phyloP scores from a whole-genome alignment of 2,113 vertebrate species.

The Hymenochirus boettgeri region DNA sequence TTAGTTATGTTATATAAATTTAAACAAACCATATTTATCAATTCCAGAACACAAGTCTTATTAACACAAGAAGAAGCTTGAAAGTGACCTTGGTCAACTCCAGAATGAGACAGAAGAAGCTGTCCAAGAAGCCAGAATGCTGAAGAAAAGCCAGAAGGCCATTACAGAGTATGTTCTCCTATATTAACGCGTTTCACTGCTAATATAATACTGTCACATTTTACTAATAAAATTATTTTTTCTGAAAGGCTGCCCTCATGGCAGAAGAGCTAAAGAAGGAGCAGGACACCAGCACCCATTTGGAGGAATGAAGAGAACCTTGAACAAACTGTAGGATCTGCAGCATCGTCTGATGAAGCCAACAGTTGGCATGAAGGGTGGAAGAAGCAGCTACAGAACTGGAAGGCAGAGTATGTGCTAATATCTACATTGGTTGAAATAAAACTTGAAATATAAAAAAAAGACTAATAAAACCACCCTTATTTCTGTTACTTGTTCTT shows the following conservation, averaged over 20 bases:
- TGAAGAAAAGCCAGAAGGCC: slow-evolving; percentile 59
- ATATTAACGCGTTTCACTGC: not conserved
- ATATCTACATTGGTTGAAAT: not conserved
- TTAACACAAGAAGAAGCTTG: slow-evolving; percentile 68
- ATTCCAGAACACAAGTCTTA: slow-evolving; percentile 64
- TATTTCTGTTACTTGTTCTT: not conserved
- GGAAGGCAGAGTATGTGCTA: slow-evolving; percentile 60
- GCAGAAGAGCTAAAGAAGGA: slow-evolving; percentile 59
- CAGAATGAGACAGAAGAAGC: slow-evolving; percentile 62
- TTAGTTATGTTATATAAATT: not conserved
- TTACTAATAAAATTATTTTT: not conserved
- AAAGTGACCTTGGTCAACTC: slow-evolving; percentile 59
- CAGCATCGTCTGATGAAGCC: slow-evolving; percentile 53
- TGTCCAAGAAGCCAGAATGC: slow-evolving; percentile 59
- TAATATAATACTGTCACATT: too few relatives aligned
- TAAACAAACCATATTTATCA: slow-evolving; percentile 2
- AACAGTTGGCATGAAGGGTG: slow-evolving; percentile 56
- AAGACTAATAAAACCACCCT: not conserved
- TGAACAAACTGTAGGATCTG: slow-evolving; percentile 49
- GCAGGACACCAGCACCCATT: slow-evolving; percentile 58
- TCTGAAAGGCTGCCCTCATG: slow-evolving; percentile 50
- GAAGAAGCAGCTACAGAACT: slow-evolving; percentile 66
- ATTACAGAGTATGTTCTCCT: slow-evolving; percentile 58
- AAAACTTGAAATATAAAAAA: not conserved
- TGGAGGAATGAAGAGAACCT: slow-evolving; percentile 50